These are phyloP conservation scores for Diarsia dahlii DNA, from an alignment of 2,888 invertebrate genomes.

Conservation along the genomic window DNA sequence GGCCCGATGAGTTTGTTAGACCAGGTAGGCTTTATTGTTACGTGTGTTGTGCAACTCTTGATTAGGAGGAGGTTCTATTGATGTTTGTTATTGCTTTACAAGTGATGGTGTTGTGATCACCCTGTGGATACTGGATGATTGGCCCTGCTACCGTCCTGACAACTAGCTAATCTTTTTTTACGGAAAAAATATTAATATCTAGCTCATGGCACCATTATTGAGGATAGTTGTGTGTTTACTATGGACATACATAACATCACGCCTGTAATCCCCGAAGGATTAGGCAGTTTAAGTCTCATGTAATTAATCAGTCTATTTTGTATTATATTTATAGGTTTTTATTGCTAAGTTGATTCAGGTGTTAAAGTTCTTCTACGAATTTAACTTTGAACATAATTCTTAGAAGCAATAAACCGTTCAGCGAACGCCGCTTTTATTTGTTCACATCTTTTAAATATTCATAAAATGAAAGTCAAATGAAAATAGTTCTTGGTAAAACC, in stretches of 20 bases:
- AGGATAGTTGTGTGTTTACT: neutral
- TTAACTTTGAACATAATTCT: conserved; percentile 25
- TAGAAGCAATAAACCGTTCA: conserved; percentile 16
- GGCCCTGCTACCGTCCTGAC: neutral
- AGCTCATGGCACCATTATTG: neutral
- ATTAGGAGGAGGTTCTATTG: conserved; percentile 20
- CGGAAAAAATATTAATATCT: neutral
- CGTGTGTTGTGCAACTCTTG: conserved; percentile 36
- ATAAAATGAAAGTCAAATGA: conserved; percentile 20
- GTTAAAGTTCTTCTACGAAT: neutral
- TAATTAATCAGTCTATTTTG: too few species aligned
- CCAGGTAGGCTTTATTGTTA: conserved; percentile 30
- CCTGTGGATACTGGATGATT: neutral
- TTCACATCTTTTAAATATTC: conserved; percentile 35
- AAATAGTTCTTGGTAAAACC: conserved; percentile 35
- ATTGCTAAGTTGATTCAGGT: conserved; percentile 1
- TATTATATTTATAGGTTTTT: neutral
- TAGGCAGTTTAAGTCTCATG: too few species aligned
- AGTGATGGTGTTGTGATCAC: neutral
- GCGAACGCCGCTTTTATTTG: neutral
- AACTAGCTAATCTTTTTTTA: neutral
- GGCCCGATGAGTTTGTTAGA: conserved; percentile 31
- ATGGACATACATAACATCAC: too few species aligned
- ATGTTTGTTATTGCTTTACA: neutral
- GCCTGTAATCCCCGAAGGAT: too few species aligned